Base-by-base conservation (phyloP, 2,113 vertebrate genomes). In the Tenrec ecaudatus region DNA sequence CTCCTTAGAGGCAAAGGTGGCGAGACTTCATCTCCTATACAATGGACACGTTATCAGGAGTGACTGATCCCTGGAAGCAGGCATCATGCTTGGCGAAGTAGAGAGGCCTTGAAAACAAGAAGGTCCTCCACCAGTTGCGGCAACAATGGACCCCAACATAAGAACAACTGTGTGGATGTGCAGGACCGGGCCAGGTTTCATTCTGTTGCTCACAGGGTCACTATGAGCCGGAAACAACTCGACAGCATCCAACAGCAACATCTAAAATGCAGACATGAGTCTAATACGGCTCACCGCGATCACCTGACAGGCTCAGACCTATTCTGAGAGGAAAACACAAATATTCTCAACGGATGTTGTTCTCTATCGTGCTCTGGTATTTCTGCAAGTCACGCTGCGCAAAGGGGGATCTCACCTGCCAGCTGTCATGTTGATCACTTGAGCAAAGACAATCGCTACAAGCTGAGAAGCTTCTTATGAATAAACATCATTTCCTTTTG, bases 271-370 rank as follows among this genome's bases (percentile, higher is more conserved):
- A 86, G 83, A 85, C 76, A 6, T 58, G 40, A 47, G 43, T 31
- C 90, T 89, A 27, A 81, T 27, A 36, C 92, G 77, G 69, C 23
- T 92, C 88, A 47, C 33, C 17, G 33, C 83, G 68, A 89, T 64
- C 40, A 43, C 73, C 81, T 82, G 93, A 62, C 69, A 92, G 64
- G 36, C 20, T 58, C 64, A 12, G 40, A 25, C 38, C 53, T 71
- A 29, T 47, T 82, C 86, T 58, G 73, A 84, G 33, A 25, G 4
- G 66, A 47, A 33, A 57, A 86, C 40, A 62, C 31, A 14, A 40
- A 75, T 29, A 16, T 78, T 90, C 27, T 73, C 77, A 31, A 31
- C 17, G 1, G 33, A 77, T 25, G 62, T 0, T 22, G 36, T 78
- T 69, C 90, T 91, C 80, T 62, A 2, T 14, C 29, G 33, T 0